Conservation (phyloP, 1,140 invertebrate species). For the Apolygus lucorum region DNA sequence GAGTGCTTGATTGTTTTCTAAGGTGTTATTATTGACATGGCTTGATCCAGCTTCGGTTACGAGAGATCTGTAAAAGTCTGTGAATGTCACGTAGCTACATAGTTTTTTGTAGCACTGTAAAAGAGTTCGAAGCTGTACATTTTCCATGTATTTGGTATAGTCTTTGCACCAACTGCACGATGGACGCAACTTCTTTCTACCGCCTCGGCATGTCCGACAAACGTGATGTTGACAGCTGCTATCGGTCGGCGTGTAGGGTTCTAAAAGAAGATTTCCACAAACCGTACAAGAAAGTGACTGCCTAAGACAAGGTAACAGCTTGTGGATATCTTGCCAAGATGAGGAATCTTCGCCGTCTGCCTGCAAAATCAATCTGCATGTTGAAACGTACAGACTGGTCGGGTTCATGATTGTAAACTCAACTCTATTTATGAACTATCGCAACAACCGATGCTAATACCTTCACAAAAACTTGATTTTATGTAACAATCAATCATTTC, state of each 20-base stretch:
- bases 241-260: slow-evolving; percentile 70
- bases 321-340: slow-evolving; percentile 70
- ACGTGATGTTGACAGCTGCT: slow-evolving; percentile 83
- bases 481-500: too few relatives aligned
- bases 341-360: slow-evolving; percentile 56
- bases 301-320: slow-evolving; percentile 70
- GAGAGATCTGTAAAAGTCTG: slow-evolving; percentile 55
- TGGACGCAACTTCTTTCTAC: slow-evolving; percentile 73
- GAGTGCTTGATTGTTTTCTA: slow-evolving; percentile 38
- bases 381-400: slow-evolving; percentile 72
- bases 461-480: too few relatives aligned
- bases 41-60: slow-evolving; percentile 44
- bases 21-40: slow-evolving; percentile 38
- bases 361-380: slow-evolving; percentile 67
- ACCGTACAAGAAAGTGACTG: slow-evolving; percentile 82
- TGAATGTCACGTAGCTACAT: slow-evolving; percentile 66
- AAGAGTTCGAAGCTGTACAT: slow-evolving; percentile 67
- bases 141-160: slow-evolving; percentile 71
- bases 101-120: slow-evolving; percentile 81
- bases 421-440: too few relatives aligned
- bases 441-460: too few relatives aligned
- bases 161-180: slow-evolving; percentile 77
- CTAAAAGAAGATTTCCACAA: slow-evolving; percentile 70
- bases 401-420: too few relatives aligned
- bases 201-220: slow-evolving; percentile 69